phyloP scores from a whole-genome alignment of 2,113 vertebrate species.

The Nothobranchius kuhntae region DNA sequence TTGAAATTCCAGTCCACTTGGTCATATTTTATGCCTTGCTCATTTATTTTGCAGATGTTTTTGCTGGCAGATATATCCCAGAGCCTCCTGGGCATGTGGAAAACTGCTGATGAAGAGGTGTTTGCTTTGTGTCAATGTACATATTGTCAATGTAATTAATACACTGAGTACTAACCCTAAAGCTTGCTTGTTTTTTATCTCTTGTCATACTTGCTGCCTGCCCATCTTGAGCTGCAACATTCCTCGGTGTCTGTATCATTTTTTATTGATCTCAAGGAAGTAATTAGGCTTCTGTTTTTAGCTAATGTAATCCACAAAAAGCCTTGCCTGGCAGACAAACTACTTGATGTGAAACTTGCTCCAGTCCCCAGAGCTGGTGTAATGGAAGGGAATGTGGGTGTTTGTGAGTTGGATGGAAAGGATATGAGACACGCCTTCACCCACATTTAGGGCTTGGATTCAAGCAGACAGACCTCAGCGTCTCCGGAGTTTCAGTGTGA shows the following conservation, averaged over 20 bases:
- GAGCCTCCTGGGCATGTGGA: conserved; percentile 47
- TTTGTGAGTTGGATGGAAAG: conserved; percentile 16
- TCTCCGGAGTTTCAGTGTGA: conserved; percentile 2
- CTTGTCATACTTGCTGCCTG: conserved; percentile 30
- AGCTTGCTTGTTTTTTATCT: conserved; percentile 11
- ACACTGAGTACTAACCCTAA: conserved; percentile 17
- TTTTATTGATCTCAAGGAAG: conserved; percentile 52
- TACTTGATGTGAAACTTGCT: conserved; percentile 25
- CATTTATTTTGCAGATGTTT: conserved; percentile 65
- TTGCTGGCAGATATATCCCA: conserved; percentile 44
- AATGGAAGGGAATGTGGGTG: conserved; percentile 36
- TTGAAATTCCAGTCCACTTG: conserved; percentile 37
- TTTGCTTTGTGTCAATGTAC: conserved; percentile 39
- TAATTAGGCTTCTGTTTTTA: conserved; percentile 52
- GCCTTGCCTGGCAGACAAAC: conserved; percentile 42
- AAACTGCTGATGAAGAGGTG: conserved; percentile 63
- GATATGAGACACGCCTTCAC: conserved; percentile 16
- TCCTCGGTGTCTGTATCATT: conserved; percentile 17
- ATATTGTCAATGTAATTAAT: conserved; percentile 43
- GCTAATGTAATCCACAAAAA: conserved; percentile 52
- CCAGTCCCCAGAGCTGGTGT: conserved; percentile 25
- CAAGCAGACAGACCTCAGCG: not conserved
- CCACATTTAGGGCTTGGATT: conserved; percentile 6
- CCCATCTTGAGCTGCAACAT: conserved; percentile 23
- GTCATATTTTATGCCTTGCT: conserved; percentile 47